Base-by-base conservation (phyloP, 2,113 vertebrate genomes). In the Eonycteris spelaea region DNA sequence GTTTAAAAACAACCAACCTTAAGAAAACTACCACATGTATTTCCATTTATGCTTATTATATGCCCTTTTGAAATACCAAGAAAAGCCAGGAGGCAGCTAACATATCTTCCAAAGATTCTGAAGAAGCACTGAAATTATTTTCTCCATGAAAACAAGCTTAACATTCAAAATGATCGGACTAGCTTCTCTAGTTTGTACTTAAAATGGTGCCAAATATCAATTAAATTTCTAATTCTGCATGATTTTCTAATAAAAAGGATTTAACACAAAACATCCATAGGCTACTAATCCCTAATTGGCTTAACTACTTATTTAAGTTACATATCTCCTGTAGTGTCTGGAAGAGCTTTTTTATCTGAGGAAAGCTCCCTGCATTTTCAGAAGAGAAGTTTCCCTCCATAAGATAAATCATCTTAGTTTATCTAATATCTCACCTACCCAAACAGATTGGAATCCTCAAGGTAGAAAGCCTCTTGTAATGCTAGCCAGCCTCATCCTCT, bases 1-100 rank as follows among this genome's bases (percentile, higher is more conserved):
- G 48, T 84, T 96, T 93, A 57, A 94, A 97, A 97, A 92, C 67
- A 94, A 96, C 59, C 77, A 85, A 70, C 35, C 26, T 95, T 93
- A 96, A 94, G 83, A 96, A 97, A 94, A 83, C 51, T 24, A 89
- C 43, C n/a, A 88, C 30, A 80, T 82, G n/a, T 28, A 77, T 51
- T 89, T 90, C 71, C 80, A 94, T 59, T 83, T 94, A 93, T 85
- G 89, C 65, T 94, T 93, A 95, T 82, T 67, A 95, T 83, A 61
- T 86, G 83, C 79, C 78, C 94, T 97, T 97, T 97, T 33, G 96
- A 97, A 97, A 97, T 94, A 93, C 68, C 82, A 94, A 82, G 45
- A 90, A 80, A 97, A 97, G 78, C 70, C 90, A 98, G 79, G 51
- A 97, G 15, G 30, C 75, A 91, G 61, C 80, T 80, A 53, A 59